phyloP scores from a whole-genome alignment of 2,888 invertebrate genomes.

The Synergus gifuensis region DNA sequence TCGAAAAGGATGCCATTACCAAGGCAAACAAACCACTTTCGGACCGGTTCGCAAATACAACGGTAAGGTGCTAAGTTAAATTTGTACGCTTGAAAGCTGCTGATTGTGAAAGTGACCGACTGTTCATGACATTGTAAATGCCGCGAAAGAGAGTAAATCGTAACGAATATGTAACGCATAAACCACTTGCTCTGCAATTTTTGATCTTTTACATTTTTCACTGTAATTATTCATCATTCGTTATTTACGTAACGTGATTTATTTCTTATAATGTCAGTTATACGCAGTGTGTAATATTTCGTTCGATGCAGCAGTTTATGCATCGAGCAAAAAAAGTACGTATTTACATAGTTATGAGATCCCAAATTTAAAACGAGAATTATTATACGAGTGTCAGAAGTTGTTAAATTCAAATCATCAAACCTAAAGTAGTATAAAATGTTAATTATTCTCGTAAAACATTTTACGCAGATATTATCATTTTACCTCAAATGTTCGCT shows the following conservation, averaged over 20 bases:
- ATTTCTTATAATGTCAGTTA: constrained; percentile 4
- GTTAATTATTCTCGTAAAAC: too few relatives aligned
- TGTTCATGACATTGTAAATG: constrained; percentile 40
- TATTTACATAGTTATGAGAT: too few relatives aligned
- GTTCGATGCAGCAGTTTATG: neutral
- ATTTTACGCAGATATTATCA: too few relatives aligned
- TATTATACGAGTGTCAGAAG: too few relatives aligned
- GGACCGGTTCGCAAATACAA: constrained; percentile 27
- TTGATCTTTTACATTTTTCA: neutral
- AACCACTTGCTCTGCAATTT: constrained; percentile 10
- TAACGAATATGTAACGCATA: constrained; percentile 28
- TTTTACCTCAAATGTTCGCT: too few relatives aligned
- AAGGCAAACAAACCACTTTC: constrained; percentile 28
- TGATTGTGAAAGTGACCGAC: constrained; percentile 41
- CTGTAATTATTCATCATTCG: neutral
- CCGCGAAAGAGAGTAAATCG: constrained; percentile 19
- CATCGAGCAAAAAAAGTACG: neutral
- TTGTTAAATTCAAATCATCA: too few relatives aligned
- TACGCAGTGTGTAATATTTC: neutral
- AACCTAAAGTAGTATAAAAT: too few relatives aligned
- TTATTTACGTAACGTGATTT: constrained; percentile 15
- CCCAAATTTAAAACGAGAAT: too few relatives aligned
- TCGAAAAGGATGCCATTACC: constrained; percentile 32
- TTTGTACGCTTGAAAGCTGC: constrained; percentile 35
- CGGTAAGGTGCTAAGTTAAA: constrained; percentile 34